Conservation (phyloP, 2,797 vertebrate genomes). For the Centropyge bicolor region DNA sequence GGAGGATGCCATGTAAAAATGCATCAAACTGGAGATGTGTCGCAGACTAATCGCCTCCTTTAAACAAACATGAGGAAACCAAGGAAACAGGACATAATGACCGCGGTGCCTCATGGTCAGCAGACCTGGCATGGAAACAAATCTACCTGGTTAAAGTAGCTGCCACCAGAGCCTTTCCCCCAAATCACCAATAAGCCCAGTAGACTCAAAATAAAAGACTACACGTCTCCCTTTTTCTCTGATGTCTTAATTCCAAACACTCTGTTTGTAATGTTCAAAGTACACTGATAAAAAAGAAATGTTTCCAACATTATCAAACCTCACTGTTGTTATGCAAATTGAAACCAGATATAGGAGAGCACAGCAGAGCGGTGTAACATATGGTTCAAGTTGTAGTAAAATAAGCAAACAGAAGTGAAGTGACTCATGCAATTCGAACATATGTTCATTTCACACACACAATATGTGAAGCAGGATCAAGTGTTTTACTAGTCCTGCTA, state of each 20-base stretch:
- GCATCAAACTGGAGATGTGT: slow-evolving; percentile 65
- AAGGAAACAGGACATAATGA: slow-evolving; percentile 78
- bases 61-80: slow-evolving; percentile 81
- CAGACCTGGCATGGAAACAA: slow-evolving; percentile 56
- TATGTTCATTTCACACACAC: slow-evolving; percentile 60
- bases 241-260: slow-evolving; percentile 12
- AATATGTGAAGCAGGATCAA: slow-evolving; percentile 15
- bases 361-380: slow-evolving; percentile 28
- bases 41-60: slow-evolving; percentile 58
- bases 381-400: slow-evolving; percentile 31
- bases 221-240: background rate
- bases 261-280: background rate
- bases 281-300: slow-evolving; percentile 47
- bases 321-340: slow-evolving; percentile 70
- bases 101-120: slow-evolving; percentile 65
- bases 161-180: background rate
- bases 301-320: slow-evolving; percentile 53
- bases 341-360: slow-evolving; percentile 23
- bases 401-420: background rate
- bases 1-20: slow-evolving; percentile 70
- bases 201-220: slow-evolving; percentile 19
- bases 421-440: slow-evolving; percentile 19
- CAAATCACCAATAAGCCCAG: slow-evolving; percentile 6
- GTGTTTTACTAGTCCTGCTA: slow-evolving; percentile 41
- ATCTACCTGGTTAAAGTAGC: slow-evolving; percentile 38